Evolutionary conservation across 2,797 vertebrate genomes (phyloP).

Genomic region (Enteromius viviparus): DNA sequence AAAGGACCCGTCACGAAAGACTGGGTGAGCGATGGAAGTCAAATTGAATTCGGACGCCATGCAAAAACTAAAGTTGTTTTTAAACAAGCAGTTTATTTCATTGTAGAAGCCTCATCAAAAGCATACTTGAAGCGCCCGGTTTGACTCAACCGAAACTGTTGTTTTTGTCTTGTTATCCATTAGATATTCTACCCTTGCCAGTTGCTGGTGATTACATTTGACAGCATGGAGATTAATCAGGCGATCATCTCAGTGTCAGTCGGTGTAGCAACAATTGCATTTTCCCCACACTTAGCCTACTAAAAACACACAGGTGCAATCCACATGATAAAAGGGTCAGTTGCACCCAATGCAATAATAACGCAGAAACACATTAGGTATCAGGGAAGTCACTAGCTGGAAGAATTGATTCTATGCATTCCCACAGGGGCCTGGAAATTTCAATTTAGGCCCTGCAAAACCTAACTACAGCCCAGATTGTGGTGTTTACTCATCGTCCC

Average conservation of each 20-base stretch:
- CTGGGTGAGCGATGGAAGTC: background rate
- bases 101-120: background rate
- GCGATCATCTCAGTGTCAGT: background rate
- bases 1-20: background rate
- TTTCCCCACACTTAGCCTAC: background rate
- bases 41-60: background rate
- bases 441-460: background rate
- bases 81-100: background rate
- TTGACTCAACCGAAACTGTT: slow-evolving; percentile 15
- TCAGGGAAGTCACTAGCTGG: background rate
- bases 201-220: slow-evolving; percentile 1
- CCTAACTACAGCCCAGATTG: background rate
- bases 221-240: slow-evolving; percentile 19
- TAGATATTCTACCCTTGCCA: background rate
- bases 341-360: background rate
- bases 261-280: slow-evolving; percentile 6
- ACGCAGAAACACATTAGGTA: background rate
- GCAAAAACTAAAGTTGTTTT: background rate
- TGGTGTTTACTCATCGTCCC: background rate
- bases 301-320: background rate
- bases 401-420: background rate
- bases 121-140: background rate
- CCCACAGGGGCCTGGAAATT: background rate
- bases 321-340: background rate
- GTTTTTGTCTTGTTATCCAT: slow-evolving; percentile 18